These are phyloP conservation scores for Mus musculus DNA, from an alignment of 2,113 vertebrate species.

Conservation along the genomic window GRCm39 chr14:57996501-57997000, in stretches of 20 bases:
- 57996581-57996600: too few species aligned
- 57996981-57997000: not conserved
- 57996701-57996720: not conserved
- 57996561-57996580: too few species aligned
- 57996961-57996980: constrained; percentile 35
- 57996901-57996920: constrained; percentile 28
- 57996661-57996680: not conserved
- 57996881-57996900: constrained; percentile 39
- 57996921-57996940: not conserved
- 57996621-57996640: not conserved
- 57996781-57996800: not conserved
- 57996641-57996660: not conserved
- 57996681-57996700: not conserved
- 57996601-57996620: too few species aligned
- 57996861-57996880: not conserved
- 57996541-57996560: too few species aligned
- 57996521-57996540: too few species aligned
- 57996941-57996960: not conserved
- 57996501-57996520: too few species aligned
- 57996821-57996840: not conserved
- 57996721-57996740: not conserved
- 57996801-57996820: not conserved
- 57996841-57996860: not conserved
- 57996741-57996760: not conserved
- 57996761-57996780: not conserved